Evolutionary conservation across 2,113 vertebrate genomes (phyloP).

Genomic region (Clinocottus analis): DNA sequence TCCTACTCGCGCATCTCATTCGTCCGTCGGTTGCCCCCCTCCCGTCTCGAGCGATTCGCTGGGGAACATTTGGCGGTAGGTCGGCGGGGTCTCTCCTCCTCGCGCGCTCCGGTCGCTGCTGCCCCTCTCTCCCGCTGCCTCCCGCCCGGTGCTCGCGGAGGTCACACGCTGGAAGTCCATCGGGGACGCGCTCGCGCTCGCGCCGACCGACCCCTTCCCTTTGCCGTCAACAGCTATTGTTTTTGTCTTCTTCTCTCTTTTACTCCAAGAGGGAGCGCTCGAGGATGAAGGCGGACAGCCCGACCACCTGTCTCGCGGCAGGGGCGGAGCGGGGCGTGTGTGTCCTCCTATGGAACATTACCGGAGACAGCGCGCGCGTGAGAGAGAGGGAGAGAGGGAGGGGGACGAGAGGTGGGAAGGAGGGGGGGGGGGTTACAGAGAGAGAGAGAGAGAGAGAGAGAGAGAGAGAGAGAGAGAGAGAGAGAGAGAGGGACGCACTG

Average conservation of each 20-base stretch:
- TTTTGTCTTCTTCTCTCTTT: neutral
- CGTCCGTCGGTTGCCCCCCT: constrained; percentile 54
- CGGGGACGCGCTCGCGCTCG: constrained; percentile 74
- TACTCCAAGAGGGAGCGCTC: constrained; percentile 53
- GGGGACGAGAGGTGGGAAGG: too few relatives aligned
- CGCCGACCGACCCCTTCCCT: constrained; percentile 61
- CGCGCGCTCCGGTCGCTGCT: constrained; percentile 64
- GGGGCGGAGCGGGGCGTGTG: constrained; percentile 77
- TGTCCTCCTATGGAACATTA: constrained; percentile 72
- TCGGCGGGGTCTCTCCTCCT: constrained; percentile 72
- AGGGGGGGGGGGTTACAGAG: constrained; percentile 48
- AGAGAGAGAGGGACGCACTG: constrained; percentile 67
- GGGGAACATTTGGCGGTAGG: constrained; percentile 62
- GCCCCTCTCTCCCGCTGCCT: constrained; percentile 52
- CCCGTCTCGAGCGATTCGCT: constrained; percentile 61
- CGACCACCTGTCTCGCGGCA: constrained; percentile 81
- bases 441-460: constrained; percentile 49
- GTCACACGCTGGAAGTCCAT: constrained; percentile 80
- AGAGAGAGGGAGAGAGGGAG: too few relatives aligned
- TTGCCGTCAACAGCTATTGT: constrained; percentile 59
- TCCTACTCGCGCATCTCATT: constrained; percentile 67
- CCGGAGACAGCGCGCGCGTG: constrained; percentile 70
- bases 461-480: constrained; percentile 44
- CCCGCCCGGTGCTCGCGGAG: constrained; percentile 76
- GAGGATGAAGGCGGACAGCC: constrained; percentile 69